Percentiles rank a stretch among this genome's conserved stretches.
Conservation (phyloP, 2,797 vertebrate species). For the Anguilla megastoma region DNA sequence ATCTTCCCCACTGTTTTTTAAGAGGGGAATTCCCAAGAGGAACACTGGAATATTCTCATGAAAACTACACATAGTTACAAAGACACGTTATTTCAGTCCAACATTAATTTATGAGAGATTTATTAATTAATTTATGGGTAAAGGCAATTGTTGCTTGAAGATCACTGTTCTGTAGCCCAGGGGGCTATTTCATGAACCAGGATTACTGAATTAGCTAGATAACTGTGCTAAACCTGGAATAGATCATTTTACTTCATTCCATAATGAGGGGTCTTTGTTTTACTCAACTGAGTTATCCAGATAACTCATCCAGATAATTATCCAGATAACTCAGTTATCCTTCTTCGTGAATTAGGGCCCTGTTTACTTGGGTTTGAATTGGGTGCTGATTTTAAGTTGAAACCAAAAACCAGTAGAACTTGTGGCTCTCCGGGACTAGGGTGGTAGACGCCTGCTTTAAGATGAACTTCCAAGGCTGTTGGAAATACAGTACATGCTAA, state of each 20-base stretch:
- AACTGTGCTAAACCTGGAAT: too few relatives aligned
- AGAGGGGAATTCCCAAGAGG: background rate
- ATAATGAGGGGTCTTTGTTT: too few relatives aligned
- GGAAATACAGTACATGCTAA: background rate
- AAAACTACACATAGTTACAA: background rate
- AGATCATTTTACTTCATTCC: too few relatives aligned
- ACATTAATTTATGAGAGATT: background rate
- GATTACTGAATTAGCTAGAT: too few relatives aligned
- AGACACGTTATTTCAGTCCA: background rate
- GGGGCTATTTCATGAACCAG: too few relatives aligned
- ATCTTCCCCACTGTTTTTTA: background rate
- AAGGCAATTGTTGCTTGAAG: background rate
- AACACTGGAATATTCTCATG: background rate
- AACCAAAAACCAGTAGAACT: too few relatives aligned
- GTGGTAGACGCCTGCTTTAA: background rate
- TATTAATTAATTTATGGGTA: background rate
- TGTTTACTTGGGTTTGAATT: too few relatives aligned
- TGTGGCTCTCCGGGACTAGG: background rate
- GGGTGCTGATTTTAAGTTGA: too few relatives aligned
- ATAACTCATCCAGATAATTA: too few relatives aligned
- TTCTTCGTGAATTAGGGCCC: too few relatives aligned
- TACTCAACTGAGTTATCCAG: too few relatives aligned
- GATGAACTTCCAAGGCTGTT: background rate
- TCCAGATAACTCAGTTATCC: too few relatives aligned
- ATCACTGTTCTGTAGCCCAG: background rate